These are phyloP conservation scores for Podotricha telesiphe DNA, from an alignment of 2,888 invertebrate species.

Conservation along the genomic window DNA sequence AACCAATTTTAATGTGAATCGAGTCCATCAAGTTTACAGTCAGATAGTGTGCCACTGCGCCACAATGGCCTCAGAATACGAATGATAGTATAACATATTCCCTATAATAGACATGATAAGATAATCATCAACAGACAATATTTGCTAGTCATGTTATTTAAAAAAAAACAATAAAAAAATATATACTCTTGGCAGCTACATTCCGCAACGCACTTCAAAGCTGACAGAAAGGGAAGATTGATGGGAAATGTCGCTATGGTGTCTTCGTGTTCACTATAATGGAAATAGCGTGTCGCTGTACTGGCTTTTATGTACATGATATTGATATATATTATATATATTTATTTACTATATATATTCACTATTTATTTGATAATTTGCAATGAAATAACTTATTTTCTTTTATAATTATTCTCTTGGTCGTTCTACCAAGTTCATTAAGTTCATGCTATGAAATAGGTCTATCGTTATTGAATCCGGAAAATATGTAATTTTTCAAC, in stretches of 20 bases:
- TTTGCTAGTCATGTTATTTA: neutral
- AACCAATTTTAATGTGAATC: too few relatives aligned
- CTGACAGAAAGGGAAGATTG: conserved; percentile 12
- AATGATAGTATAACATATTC: neutral
- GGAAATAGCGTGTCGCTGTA: conserved; percentile 6
- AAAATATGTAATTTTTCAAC: too few relatives aligned
- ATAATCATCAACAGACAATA: neutral
- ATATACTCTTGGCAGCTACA: conserved; percentile 1
- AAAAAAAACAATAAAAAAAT: neutral
- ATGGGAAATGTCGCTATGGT: conserved; percentile 3
- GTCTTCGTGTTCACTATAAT: conserved; percentile 11
- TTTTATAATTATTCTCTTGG: too few relatives aligned
- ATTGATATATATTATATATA: neutral
- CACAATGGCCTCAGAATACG: too few relatives aligned
- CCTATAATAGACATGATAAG: neutral
- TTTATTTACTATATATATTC: too few relatives aligned
- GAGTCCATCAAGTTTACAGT: too few relatives aligned
- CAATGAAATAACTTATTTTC: too few relatives aligned
- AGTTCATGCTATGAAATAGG: too few relatives aligned
- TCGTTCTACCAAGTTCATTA: too few relatives aligned
- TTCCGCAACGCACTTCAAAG: conserved; percentile 5
- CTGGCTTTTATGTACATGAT: conserved; percentile 3
- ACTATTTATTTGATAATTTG: neutral
- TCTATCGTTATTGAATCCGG: too few relatives aligned
- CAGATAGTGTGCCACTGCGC: too few relatives aligned